Base-by-base conservation (phyloP, 2,113 vertebrate species). In the Psophia crepitans region DNA sequence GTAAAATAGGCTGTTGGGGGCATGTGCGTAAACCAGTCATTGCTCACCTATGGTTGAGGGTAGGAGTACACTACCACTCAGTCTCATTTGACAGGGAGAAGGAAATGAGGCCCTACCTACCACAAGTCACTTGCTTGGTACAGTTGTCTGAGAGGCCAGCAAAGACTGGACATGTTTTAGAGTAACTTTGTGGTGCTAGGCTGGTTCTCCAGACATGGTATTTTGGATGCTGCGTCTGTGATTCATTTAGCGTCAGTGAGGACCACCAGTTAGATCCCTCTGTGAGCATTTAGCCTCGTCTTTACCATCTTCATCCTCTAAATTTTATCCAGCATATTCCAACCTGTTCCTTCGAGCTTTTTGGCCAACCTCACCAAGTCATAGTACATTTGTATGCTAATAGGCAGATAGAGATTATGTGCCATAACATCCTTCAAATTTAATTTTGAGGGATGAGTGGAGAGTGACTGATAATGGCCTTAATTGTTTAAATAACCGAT, bases 1-100 rank as follows among this genome's bases (percentile, higher is more conserved):
- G 28, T 88, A 75, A 60, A 71, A 35, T 20, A 63, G 22, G 17
- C 17, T 77, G 6, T 6, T 68, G 49, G 48, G 15, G 9, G 1
- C 9, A 3, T 20, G 11, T 39, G 5, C 57, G 53, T 61, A 65
- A 44, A 41, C 30, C 53, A 78, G 54, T 37, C 61, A 41, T 12
- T 94, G 76, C 22, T n/a, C 26, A 35, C 5, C 18, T 0, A 0
- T 28, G 43, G 8, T 1, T 39, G 43, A 57, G 64, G 54, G 9
- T 4, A 16, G 41, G 27, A 66, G 11, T 30, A 8, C 5, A 1
- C 26, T 81, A 13, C 26, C 21, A 2, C 8, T 56, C 0, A 0
- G 12, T 68, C 64, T 53, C 2, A 3, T 53, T 54, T 35, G 44
- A 32, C 32, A 54, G 44, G 54, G 43, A 87, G 46, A 65, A 84